A percentile compares a stretch with the other conserved stretches of the same genome.
Conservation (phyloP, 2,888 invertebrate genomes). For the Eudemis profundana region DNA sequence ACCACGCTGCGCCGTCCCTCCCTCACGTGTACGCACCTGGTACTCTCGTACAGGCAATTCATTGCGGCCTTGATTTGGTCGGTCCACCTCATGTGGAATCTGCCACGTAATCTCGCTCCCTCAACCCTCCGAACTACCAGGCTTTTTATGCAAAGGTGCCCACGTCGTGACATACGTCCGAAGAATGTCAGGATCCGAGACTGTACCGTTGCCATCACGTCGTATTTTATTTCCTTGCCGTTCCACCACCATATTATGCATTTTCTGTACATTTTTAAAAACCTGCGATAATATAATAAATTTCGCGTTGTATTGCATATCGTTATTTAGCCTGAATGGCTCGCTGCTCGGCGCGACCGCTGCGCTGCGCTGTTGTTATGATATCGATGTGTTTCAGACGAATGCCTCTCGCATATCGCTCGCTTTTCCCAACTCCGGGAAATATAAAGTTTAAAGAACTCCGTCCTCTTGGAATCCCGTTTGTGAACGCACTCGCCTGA, state of each 20-base stretch:
- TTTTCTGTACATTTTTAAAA: constrained; percentile 44
- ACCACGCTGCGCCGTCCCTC: too few relatives aligned
- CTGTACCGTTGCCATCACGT: too few relatives aligned
- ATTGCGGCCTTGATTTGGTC: too few relatives aligned
- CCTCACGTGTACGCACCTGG: too few relatives aligned
- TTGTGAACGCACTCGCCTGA: neutral
- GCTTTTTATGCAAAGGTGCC: too few relatives aligned
- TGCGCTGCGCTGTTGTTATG: neutral
- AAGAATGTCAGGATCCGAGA: too few relatives aligned
- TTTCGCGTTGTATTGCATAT: neutral
- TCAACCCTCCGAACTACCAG: too few relatives aligned
- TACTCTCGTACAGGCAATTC: too few relatives aligned
- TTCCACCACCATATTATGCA: constrained; percentile 21
- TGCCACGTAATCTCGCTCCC: too few relatives aligned
- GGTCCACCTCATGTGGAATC: too few relatives aligned
- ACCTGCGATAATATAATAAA: neutral
- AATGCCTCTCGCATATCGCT: constrained; percentile 1
- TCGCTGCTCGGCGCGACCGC: neutral
- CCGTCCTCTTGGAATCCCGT: neutral
- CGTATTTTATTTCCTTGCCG: constrained; percentile 38
- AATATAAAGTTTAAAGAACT: neutral
- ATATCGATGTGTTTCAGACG: neutral
- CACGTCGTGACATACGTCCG: too few relatives aligned
- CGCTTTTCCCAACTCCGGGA: neutral
- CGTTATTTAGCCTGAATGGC: neutral